Percentiles rank a stretch among this genome's conserved stretches.
Conservation (phyloP, 2,797 vertebrate species). For the Tangara arthus region DNA sequence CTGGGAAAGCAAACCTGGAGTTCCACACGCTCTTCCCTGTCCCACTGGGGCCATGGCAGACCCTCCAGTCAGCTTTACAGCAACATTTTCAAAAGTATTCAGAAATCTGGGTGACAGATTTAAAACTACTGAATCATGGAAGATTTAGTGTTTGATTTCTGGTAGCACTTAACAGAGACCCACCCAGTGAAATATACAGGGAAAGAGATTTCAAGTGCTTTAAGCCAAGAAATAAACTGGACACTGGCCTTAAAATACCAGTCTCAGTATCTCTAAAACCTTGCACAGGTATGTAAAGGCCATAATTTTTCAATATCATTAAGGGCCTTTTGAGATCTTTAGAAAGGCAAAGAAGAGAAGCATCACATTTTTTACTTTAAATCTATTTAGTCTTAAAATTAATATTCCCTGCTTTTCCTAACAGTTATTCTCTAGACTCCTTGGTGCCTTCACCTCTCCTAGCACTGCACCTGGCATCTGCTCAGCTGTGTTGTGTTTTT, state of each 20-base stretch:
- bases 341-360: not conserved
- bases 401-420: not conserved
- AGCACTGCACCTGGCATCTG: not conserved
- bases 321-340: not conserved
- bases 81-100: not conserved
- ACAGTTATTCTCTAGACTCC: not conserved
- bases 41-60: accelerated
- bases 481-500: not conserved
- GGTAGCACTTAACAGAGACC: not conserved
- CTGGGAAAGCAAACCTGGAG: not conserved
- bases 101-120: not conserved
- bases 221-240: not conserved
- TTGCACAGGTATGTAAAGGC: not conserved
- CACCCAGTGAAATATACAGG: not conserved
- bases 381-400: not conserved
- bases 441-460: not conserved
- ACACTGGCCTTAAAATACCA: not conserved
- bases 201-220: not conserved
- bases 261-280: not conserved
- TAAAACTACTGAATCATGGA: not conserved
- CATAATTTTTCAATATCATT: not conserved
- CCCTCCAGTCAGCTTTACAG: not conserved
- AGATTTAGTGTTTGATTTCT: not conserved
- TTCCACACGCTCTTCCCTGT: accelerated
- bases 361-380: not conserved